Percentiles rank a stretch among this genome's conserved stretches.
phyloP scores from a whole-genome alignment of 2,797 vertebrate species.

The Poecilia picta region DNA sequence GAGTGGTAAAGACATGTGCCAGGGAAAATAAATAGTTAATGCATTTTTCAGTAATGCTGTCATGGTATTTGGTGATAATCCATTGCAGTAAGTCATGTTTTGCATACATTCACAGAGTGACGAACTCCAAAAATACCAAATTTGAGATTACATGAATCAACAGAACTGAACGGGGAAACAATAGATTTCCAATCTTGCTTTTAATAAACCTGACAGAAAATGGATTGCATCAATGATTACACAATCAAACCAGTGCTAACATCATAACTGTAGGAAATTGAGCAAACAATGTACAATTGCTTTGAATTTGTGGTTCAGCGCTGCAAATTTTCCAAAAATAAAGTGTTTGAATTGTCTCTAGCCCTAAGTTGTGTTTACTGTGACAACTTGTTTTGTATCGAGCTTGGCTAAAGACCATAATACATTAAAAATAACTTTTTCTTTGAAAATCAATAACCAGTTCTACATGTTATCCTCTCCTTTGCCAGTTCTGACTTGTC shows the following conservation, averaged over 20 bases:
- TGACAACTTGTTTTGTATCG: constrained; percentile 30
- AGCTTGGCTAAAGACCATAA: constrained; percentile 25
- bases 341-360: constrained; percentile 23
- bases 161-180: background rate
- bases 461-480: constrained; percentile 5
- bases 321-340: constrained; percentile 34
- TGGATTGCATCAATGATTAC: constrained; percentile 15
- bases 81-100: background rate
- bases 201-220: background rate
- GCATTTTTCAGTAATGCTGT: background rate
- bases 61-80: background rate
- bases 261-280: constrained; percentile 33
- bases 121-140: background rate
- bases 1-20: background rate
- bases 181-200: background rate
- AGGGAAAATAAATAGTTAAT: constrained; percentile 1
- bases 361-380: constrained; percentile 40
- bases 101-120: background rate
- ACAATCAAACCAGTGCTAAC: constrained; percentile 30
- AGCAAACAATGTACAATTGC: constrained; percentile 33
- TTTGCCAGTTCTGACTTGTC: background rate
- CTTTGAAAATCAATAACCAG: constrained; percentile 16
- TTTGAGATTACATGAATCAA: background rate
- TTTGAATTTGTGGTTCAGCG: constrained; percentile 35
- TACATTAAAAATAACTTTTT: constrained; percentile 21